These are phyloP conservation scores for Wasmannia auropunctata DNA, from an alignment of 1,140 invertebrate genomes.

Conservation along the genomic window DNA sequence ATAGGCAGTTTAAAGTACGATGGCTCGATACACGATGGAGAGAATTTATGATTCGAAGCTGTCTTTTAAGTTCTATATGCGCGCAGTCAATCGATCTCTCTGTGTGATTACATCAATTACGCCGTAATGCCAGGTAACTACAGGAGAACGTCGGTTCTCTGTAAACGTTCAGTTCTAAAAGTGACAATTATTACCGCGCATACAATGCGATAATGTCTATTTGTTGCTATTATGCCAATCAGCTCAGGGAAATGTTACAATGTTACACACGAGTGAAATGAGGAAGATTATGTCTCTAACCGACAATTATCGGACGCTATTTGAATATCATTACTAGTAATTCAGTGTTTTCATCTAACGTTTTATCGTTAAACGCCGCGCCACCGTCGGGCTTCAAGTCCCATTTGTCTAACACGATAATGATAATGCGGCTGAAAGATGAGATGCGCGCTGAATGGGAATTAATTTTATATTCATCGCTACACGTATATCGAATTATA, in stretches of 20 bases:
- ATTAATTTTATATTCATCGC: slow-evolving; percentile 9
- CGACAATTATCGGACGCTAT: background rate
- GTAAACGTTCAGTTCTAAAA: background rate
- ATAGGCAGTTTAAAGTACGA: slow-evolving; percentile 51
- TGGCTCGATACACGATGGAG: slow-evolving; percentile 7
- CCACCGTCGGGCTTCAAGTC: background rate
- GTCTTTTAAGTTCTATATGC: background rate
- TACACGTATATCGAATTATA: background rate
- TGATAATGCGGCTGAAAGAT: background rate
- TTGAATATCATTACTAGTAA: too few relatives aligned
- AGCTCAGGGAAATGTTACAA: background rate
- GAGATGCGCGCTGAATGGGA: background rate
- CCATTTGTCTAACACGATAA: slow-evolving; percentile 13
- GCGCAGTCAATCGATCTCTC: background rate
- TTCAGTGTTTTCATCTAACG: background rate
- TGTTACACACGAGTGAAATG: background rate
- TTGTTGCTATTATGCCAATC: background rate
- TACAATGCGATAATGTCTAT: background rate
- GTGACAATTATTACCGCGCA: background rate
- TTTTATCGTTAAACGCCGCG: background rate
- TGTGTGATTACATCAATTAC: slow-evolving; percentile 2
- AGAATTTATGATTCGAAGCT: slow-evolving; percentile 33
- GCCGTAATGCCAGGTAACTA: background rate
- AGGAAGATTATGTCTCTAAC: background rate
- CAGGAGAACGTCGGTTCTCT: background rate